Evolutionary conservation across 2,113 vertebrate genomes (phyloP).

Genomic region (Periophthalmus modestus): DNA sequence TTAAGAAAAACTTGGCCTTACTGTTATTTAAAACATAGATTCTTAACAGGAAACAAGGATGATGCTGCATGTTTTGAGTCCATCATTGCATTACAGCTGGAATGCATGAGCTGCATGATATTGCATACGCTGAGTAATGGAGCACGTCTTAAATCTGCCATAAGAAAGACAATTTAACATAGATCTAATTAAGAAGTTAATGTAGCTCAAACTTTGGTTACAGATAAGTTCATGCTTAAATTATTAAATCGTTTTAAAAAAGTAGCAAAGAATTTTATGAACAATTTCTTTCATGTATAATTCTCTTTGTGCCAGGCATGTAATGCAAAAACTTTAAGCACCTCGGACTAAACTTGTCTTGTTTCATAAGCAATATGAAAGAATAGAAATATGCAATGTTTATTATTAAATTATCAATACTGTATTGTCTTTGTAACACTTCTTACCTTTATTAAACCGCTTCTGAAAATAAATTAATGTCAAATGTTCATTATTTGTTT

Average conservation of each 20-base stretch:
- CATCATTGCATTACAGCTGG: constrained; percentile 22
- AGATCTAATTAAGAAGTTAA: not conserved
- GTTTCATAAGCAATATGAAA: constrained; percentile 14
- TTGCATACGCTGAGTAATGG: constrained; percentile 2
- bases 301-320: constrained; percentile 45
- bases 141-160: not conserved
- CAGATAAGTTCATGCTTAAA: not conserved
- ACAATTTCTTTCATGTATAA: not conserved
- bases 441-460: constrained; percentile 3
- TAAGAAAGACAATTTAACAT: not conserved
- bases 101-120: constrained; percentile 37
- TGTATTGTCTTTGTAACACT: not conserved
- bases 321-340: constrained; percentile 58
- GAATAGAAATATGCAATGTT: constrained; percentile 10
- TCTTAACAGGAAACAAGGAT: not conserved
- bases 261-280: not conserved
- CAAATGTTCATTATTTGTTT: constrained; percentile 56
- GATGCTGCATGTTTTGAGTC: constrained; percentile 22
- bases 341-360: constrained; percentile 31
- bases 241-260: not conserved
- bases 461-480: constrained; percentile 1
- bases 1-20: constrained; percentile 1
- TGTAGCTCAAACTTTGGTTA: not conserved
- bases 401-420: not conserved
- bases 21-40: not conserved